Evolutionary conservation across 2,888 invertebrate genomes (phyloP), one percentile per base, ranked within the genome.

Genomic region (Conistra vaccinii): DNA sequence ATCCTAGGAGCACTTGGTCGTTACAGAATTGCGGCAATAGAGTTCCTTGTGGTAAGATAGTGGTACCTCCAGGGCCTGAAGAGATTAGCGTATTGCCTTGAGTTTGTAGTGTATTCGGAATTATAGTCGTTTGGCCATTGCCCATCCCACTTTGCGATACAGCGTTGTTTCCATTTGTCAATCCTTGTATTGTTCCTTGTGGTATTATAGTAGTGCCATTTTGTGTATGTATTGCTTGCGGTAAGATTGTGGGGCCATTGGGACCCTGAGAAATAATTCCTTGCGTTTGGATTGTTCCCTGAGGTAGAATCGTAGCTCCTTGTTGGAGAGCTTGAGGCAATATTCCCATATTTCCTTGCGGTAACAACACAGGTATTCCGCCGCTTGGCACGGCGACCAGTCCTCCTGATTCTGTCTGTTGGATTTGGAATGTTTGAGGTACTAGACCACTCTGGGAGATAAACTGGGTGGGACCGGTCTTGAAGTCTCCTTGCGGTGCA

Each of bases 151-250:
- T 96, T 87, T 96, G 96, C 32, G 96, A 93, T 14, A 96, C 96
- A 61, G 96, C 95, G 95, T 96, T 14, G 79, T 93, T 96, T 39
- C 95, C 95, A 69, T 92, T 89, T 7, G 92, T 89, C 57, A 96
- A 83, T n/a, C 96, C 95, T 89, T 96, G 96, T 78, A 96, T 92
- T 3, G 95, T 93, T 69, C 97, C 95, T 93, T 97, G 97, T 2
- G 97, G 97, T 86, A 97, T 97, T 82, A 97, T 97, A 1, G 97
- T 95, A 1, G 97, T 96, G n/a, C 97, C 97, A 85, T 97, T 96
- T 87, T 96, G 96, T 4, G 96, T 96, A 78, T 96, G 96, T 81
- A 96, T 95, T 29, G 97, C 95, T 93, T 97, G 97, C 2, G 97
- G 97, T 69, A 97, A 94, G 81, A 97, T 97, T 0, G 97, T 95